These are phyloP conservation scores for Agrotis ipsilon DNA, from an alignment of 2,888 invertebrate species.

Conservation along the genomic window DNA sequence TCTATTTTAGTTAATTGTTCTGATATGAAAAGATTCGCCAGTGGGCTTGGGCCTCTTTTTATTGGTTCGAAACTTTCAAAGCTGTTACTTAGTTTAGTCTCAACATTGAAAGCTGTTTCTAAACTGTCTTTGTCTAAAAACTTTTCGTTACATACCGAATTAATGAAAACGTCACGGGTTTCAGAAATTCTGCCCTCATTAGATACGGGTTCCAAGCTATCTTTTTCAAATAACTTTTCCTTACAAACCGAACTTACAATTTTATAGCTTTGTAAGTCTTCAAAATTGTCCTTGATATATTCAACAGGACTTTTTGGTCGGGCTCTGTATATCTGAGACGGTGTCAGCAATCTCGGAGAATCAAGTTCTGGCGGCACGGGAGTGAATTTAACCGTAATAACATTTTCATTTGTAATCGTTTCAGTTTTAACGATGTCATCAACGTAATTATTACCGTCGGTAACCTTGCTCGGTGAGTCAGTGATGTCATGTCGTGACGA, in stretches of 20 bases:
- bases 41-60: conserved; percentile 78
- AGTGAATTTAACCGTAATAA: conserved; percentile 86
- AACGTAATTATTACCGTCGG: conserved; percentile 79
- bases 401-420: conserved; percentile 86
- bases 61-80: conserved; percentile 66
- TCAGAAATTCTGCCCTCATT: conserved; percentile 48
- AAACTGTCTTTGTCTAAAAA: conserved; percentile 68
- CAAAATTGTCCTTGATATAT: conserved; percentile 81
- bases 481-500: conserved; percentile 85
- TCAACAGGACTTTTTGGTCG: conserved; percentile 74
- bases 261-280: conserved; percentile 88
- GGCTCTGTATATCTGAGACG: conserved; percentile 69
- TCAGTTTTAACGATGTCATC: conserved; percentile 87
- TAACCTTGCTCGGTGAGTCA: conserved; percentile 79
- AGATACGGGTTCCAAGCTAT: conserved; percentile 49
- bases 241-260: conserved; percentile 86
- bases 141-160: conserved; percentile 81
- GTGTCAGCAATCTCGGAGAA: conserved; percentile 73
- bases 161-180: conserved; percentile 68
- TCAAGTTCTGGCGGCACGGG: conserved; percentile 85
- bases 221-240: conserved; percentile 76
- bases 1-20: conserved; percentile 87
- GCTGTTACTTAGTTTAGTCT: conserved; percentile 48
- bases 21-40: conserved; percentile 81
- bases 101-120: conserved; percentile 30